These are phyloP conservation scores for Eulemur macaco DNA, from an alignment of 2,113 vertebrate genomes.

Conservation along the genomic window DNA sequence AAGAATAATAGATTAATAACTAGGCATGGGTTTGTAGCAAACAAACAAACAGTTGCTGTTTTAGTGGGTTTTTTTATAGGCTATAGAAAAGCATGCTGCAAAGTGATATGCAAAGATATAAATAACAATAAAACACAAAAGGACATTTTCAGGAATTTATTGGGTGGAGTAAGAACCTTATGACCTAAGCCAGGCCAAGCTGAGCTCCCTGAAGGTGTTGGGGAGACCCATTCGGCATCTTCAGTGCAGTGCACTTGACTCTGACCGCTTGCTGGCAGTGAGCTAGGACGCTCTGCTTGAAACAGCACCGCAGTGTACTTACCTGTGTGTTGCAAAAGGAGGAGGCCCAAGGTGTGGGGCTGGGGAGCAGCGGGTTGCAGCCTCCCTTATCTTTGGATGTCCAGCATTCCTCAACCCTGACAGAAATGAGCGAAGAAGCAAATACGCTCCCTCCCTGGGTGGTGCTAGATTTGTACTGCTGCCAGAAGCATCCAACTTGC, in stretches of 20 bases:
- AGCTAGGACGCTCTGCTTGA: conserved; percentile 16
- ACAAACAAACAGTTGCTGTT: conserved; percentile 64
- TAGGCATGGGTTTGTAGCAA: conserved; percentile 46
- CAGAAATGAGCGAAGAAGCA: conserved; percentile 83
- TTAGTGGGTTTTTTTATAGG: conserved; percentile 53
- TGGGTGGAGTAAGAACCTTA: conserved; percentile 40
- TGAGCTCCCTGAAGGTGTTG: conserved; percentile 60
- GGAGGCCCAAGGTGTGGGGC: conserved; percentile 63
- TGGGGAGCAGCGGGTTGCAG: conserved; percentile 4
- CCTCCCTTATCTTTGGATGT: conserved; percentile 76
- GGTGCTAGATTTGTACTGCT: conserved; percentile 87
- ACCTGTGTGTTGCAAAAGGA: conserved; percentile 80
- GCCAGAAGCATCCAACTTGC: conserved; percentile 87
- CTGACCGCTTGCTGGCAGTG: conserved; percentile 47
- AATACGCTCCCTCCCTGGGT: conserved; percentile 81
- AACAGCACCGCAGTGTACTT: conserved; percentile 58
- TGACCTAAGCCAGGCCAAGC: neutral
- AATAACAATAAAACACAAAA: conserved; percentile 75
- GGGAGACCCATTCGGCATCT: conserved; percentile 22
- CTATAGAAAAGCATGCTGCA: conserved; percentile 60
- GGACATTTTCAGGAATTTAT: conserved; percentile 59
- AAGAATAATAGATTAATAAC: conserved; percentile 60
- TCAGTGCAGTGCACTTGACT: conserved; percentile 31
- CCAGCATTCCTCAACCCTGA: conserved; percentile 86
- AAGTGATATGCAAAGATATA: conserved; percentile 56